phyloP scores from a whole-genome alignment of 1,140 invertebrate species.

The Lepidotrigona ventralis region DNA sequence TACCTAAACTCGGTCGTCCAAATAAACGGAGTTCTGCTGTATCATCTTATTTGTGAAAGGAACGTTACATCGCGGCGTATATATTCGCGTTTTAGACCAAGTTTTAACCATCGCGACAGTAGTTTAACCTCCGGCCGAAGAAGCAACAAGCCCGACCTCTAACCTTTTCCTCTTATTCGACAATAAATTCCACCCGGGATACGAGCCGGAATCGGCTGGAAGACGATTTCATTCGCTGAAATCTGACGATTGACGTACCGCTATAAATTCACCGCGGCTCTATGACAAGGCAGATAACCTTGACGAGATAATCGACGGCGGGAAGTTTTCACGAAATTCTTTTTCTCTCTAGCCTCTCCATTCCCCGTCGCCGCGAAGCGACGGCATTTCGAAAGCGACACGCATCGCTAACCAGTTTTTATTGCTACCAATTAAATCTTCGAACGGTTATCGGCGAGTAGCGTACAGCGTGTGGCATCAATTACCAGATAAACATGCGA shows the following conservation, averaged over 20 bases:
- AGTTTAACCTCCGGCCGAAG: background rate
- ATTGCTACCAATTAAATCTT: slow-evolving; percentile 4
- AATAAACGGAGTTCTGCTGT: too few relatives aligned
- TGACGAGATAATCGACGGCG: slow-evolving; percentile 45
- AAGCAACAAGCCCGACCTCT: slow-evolving; percentile 16
- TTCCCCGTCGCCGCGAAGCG: background rate
- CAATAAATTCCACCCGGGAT: slow-evolving; percentile 38
- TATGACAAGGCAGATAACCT: slow-evolving; percentile 39
- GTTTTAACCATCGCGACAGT: background rate
- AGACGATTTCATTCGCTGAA: slow-evolving; percentile 50
- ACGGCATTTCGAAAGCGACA: slow-evolving; percentile 10
- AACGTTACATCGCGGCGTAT: background rate
- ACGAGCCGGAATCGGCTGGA: background rate
- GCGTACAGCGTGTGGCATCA: slow-evolving; percentile 5
- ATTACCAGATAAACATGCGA: background rate
- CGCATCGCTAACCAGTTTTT: background rate
- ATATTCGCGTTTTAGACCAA: background rate
- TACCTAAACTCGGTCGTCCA: too few relatives aligned
- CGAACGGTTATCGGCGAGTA: background rate
- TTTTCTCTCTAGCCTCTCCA: background rate
- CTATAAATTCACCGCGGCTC: slow-evolving; percentile 50
- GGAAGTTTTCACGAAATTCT: slow-evolving; percentile 40
- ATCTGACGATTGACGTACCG: slow-evolving; percentile 14
- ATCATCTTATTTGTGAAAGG: background rate
- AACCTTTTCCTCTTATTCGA: slow-evolving; percentile 32